Evolutionary conservation across 2,888 invertebrate genomes (phyloP), one percentile per base, ranked within the genome.

Genomic region (Drosophila villosipedis): DNA sequence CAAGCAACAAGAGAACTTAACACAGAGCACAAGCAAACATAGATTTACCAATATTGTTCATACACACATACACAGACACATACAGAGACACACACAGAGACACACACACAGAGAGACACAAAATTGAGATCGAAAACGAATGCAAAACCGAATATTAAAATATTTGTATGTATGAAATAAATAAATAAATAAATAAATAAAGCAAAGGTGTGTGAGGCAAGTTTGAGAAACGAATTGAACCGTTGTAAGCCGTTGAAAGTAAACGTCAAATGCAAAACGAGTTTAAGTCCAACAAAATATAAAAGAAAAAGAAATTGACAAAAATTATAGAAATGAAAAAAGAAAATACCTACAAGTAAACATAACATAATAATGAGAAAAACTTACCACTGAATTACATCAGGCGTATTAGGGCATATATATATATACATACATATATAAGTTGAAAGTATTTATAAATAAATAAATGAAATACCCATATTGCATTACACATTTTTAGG

Each of bases 361-460:
- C 31, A 22, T 54, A 55, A 55, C 30, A 22, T 54, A 49, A 53
- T 60, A 66, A 53, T 47, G 47, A 52, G 69, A 72, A 72, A 60
- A 66, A 72, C 39, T 71, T 76, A 79, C 79, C 84, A 83, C 78
- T 75, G 82, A 83, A 82, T 60, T 75, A 52, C 62, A 86, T 82
- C 75, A 75, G 84, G 84, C 74, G 78, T 74, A 70, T 78, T 78
- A 70, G 61, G 65, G 70, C 77, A 64, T 73, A 61, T 31, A 57
- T 58, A 64, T 41, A 63, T 41, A 57, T 57, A 57, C 41, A 64
- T 39, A 57, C 57, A 30, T 58, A 54, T 30, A 65, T 65, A 76
- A 66, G 61, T 53, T 52, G 50, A 73, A 65, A 35, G 31, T 63
- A 64, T 60, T 73, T 59, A 81, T 62, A 67, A 69, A 58, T 43